phyloP scores from a whole-genome alignment of 1,140 invertebrate species.

The Leptopilina clavipes region DNA sequence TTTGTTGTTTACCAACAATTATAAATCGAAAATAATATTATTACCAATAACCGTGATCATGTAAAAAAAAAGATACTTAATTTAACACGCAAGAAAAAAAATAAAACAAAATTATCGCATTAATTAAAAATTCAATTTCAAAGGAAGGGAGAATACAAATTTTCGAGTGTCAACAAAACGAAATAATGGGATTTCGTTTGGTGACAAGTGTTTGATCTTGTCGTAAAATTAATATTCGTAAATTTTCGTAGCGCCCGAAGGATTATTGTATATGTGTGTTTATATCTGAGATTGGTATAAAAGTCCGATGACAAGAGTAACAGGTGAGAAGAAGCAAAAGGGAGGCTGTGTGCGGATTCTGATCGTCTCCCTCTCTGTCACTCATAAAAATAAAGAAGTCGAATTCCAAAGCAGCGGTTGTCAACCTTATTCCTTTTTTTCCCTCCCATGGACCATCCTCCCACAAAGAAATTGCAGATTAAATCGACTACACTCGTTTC shows the following conservation, averaged over 20 bases:
- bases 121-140: too few relatives aligned
- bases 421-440: conserved; percentile 18
- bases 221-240: background rate
- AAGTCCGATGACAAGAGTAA: conserved; percentile 31
- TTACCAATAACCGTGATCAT: too few relatives aligned
- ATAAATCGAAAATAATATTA: too few relatives aligned
- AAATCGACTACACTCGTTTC: conserved; percentile 24
- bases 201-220: too few relatives aligned
- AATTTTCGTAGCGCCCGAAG: background rate
- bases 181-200: too few relatives aligned
- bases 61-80: too few relatives aligned
- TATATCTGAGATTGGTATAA: conserved; percentile 12
- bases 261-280: background rate
- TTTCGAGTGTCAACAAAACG: too few relatives aligned
- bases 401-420: conserved; percentile 31
- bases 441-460: background rate
- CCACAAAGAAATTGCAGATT: conserved; percentile 28
- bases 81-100: too few relatives aligned
- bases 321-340: conserved; percentile 24
- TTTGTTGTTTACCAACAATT: too few relatives aligned
- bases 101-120: too few relatives aligned
- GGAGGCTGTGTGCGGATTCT: conserved; percentile 22
- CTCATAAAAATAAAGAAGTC: conserved; percentile 33
- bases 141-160: too few relatives aligned
- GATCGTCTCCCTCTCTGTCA: conserved; percentile 29